Evolutionary conservation across 2,797 vertebrate species (phyloP).

Genomic region (Helicolenus hilgendorfi): DNA sequence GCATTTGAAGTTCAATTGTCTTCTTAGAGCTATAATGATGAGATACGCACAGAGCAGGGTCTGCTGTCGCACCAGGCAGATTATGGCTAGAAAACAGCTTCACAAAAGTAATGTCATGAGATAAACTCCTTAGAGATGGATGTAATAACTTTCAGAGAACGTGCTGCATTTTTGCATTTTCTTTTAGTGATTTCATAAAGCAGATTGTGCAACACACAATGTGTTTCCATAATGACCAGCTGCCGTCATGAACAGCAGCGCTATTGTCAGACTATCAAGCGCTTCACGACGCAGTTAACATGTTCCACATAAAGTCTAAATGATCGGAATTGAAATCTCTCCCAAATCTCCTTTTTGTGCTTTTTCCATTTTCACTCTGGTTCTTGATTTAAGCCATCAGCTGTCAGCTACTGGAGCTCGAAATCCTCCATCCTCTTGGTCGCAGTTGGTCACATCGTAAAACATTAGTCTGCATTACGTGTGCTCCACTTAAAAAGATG

Average conservation of each 20-base stretch:
- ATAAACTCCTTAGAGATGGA: conserved; percentile 3
- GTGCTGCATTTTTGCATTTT: neutral
- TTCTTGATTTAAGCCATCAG: neutral
- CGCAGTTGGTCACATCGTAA: conserved; percentile 8
- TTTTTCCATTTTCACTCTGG: neutral
- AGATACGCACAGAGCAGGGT: neutral
- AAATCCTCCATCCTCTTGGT: conserved; percentile 23
- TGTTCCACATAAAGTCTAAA: neutral
- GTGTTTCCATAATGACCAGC: conserved; percentile 10
- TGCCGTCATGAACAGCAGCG: neutral
- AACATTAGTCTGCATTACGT: conserved; percentile 25
- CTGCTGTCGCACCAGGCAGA: neutral
- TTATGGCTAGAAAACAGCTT: neutral
- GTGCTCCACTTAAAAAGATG: conserved; percentile 25
- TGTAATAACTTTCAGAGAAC: neutral
- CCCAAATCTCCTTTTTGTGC: neutral
- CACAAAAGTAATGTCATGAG: neutral
- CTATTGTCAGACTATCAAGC: neutral
- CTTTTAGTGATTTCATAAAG: neutral
- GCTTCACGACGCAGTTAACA: neutral
- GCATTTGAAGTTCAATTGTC: neutral
- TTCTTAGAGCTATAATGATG: neutral
- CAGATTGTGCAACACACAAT: neutral
- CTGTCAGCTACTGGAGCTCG: neutral
- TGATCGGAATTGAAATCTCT: neutral